phyloP scores from a whole-genome alignment of 2,797 vertebrate genomes.

The Rhadinocentrus ornatus region DNA sequence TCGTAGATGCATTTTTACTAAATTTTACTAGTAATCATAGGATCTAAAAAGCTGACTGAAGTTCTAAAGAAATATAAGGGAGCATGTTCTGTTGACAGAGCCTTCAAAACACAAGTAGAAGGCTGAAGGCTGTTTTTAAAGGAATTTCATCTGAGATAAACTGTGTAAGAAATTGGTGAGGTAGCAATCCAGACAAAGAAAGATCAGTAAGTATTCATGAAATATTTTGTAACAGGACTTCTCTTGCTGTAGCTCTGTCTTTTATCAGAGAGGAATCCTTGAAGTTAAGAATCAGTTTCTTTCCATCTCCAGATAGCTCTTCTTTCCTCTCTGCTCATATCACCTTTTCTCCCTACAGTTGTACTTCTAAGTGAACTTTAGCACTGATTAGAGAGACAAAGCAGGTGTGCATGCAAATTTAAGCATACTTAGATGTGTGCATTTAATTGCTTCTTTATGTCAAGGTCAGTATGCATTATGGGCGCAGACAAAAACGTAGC shows the following conservation, averaged over 20 bases:
- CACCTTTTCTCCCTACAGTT: constrained; percentile 6
- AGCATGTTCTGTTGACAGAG: background rate
- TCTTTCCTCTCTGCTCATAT: constrained; percentile 20
- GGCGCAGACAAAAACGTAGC: no score
- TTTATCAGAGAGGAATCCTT: constrained; percentile 36
- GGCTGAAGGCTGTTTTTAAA: background rate
- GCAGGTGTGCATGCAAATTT: constrained; percentile 19
- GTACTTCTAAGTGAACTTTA: constrained; percentile 49
- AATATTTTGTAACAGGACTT: constrained; percentile 25
- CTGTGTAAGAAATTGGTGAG: no score
- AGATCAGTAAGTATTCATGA: constrained; percentile 39
- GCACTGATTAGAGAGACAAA: constrained; percentile 38
- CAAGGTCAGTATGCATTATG: constrained; percentile 30
- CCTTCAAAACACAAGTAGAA: background rate
- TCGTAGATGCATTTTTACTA: no score
- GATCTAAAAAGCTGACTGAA: background rate
- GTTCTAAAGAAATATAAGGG: background rate
- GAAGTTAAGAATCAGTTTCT: constrained; percentile 30
- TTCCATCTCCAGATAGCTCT: constrained; percentile 6
- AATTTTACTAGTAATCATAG: background rate
- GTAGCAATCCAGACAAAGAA: constrained; percentile 22
- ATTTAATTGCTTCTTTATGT: constrained; percentile 15
- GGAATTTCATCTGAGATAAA: background rate
- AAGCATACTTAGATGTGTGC: background rate
- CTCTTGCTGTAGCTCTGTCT: background rate